Base-by-base conservation (phyloP, 2,888 invertebrate species). In the Girardia tigrina region DNA sequence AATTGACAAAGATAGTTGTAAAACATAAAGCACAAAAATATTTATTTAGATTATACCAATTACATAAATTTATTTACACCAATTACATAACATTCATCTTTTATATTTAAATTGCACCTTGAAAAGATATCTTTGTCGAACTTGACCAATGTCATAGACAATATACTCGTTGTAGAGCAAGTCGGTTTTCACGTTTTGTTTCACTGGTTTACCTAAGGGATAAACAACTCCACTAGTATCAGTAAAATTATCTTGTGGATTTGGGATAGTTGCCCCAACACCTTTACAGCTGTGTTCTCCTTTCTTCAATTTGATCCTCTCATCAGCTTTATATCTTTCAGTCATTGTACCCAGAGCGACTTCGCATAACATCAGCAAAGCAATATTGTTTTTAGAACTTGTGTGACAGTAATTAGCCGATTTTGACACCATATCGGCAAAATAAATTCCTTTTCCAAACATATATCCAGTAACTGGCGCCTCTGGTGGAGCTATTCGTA, bases 381-480 rank as follows among this genome's bases (percentile, higher is more conserved):
- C 97, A n/a, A 88, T 88, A 0, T 90, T 88, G 82, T 88, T 89
- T 26, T 82, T 80, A 14, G 86, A 86, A 79, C 86, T 88, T 0
- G 94, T 90, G 82, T 88, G 89, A 85, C 95, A 97, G 84, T 95
- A 97, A 85, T 95, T 95, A 8, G 95, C 95, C 0, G 94, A 94
- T 84, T 98, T 98, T 6, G 93, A 91, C 0, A 95, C 94, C 94
- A 95, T 95, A 84, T 98, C 97, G 12, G 95, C 95, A 85, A 97
- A 95, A 85, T 94, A 94, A 76, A 86, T 81, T 73, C 95, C 98
- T 86, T 97, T 98, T 78, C 97, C 97, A 85, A 98, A 98, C 97
- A 98, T 97, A 82, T 77, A 77, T 12, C 77, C 77, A 77, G 74
- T 86, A 78, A 89, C 90, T 0, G 97, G 97, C 0, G 97, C 98